Percentiles rank a stretch among this genome's conserved stretches.
phyloP scores from a whole-genome alignment of 37 sponge, comb jelly and placozoan species.

The Corticium candelabrum region DNA sequence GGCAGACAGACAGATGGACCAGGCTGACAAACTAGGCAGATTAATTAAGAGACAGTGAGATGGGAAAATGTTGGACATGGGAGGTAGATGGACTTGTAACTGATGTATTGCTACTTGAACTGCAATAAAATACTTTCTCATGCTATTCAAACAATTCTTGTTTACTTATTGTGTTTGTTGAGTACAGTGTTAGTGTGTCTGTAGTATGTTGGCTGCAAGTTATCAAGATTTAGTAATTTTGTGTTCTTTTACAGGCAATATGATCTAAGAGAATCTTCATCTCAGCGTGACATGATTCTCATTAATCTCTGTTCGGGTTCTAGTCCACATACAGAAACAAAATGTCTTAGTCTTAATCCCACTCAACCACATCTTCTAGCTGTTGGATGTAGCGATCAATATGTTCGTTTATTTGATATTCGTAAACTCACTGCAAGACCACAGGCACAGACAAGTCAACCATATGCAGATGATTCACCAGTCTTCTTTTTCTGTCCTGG shows the following conservation, averaged over 20 bases:
- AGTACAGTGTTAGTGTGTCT: no score
- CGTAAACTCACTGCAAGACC: slow-evolving; percentile 28
- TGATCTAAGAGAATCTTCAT: slow-evolving; percentile 57
- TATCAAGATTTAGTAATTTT: background rate
- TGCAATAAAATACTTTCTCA: no score
- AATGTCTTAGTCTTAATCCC: slow-evolving; percentile 77
- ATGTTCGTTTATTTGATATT: slow-evolving; percentile 76
- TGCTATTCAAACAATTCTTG: no score
- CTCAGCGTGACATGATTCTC: background rate
- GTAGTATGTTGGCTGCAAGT: background rate
- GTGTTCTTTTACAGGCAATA: slow-evolving; percentile 41
- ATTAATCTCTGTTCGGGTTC: background rate
- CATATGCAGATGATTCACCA: background rate
- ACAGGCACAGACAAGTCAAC: background rate
- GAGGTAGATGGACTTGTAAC: no score
- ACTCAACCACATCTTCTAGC: slow-evolving; percentile 63
- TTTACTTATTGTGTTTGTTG: no score
- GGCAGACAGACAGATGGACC: no score
- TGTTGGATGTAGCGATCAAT: slow-evolving; percentile 68
- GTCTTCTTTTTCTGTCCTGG: slow-evolving; percentile 8
- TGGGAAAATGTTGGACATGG: no score
- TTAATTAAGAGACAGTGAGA: no score
- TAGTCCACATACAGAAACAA: slow-evolving; percentile 51
- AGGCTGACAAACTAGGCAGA: no score
- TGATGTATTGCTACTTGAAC: no score